A percentile compares a stretch with the other conserved stretches of the same genome.
These are phyloP conservation scores for Aphyosemion australe DNA, from an alignment of 2,113 vertebrate species.

Conservation along the genomic window DNA sequence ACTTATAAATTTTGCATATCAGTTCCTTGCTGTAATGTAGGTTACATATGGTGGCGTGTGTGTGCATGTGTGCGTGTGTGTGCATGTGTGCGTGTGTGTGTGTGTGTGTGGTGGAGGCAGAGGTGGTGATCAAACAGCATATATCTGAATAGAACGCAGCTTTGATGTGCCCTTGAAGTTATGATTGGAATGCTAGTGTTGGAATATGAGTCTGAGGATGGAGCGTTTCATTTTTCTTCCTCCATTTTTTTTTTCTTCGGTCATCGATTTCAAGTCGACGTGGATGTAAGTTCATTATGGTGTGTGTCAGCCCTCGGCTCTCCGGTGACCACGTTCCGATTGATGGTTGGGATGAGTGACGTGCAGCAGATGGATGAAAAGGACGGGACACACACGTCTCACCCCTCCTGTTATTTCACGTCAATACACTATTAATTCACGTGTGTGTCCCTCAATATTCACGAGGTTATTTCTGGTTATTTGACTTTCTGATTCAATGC, in stretches of 20 bases:
- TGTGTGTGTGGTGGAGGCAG: slow-evolving; percentile 7
- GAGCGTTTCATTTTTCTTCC: neutral
- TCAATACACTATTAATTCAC: slow-evolving; percentile 47
- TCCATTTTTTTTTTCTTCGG: slow-evolving; percentile 10
- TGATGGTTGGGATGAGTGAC: slow-evolving; percentile 66
- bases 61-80: neutral
- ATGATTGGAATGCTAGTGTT: slow-evolving; percentile 60
- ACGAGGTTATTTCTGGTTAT: slow-evolving; percentile 48
- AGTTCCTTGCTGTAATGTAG: slow-evolving; percentile 28
- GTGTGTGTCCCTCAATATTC: slow-evolving; percentile 48
- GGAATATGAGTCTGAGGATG: slow-evolving; percentile 4
- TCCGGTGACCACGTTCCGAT: slow-evolving; percentile 47
- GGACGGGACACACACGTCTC: slow-evolving; percentile 14
- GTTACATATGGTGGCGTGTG: slow-evolving; percentile 9
- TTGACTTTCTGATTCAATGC: slow-evolving; percentile 46
- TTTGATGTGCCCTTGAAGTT: slow-evolving; percentile 75
- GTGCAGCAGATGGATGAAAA: slow-evolving; percentile 50
- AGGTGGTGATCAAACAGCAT: slow-evolving; percentile 64
- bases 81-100: slow-evolving; percentile 12
- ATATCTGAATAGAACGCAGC: slow-evolving; percentile 64
- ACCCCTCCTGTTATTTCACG: slow-evolving; percentile 2
- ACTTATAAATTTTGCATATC: slow-evolving; percentile 15
- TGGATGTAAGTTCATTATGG: slow-evolving; percentile 20
- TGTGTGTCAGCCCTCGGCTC: slow-evolving; percentile 40
- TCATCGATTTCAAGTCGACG: slow-evolving; percentile 48